Evolutionary conservation across 2,113 vertebrate genomes (phyloP).

Genomic region (Nyctereutes procyonoides): DNA sequence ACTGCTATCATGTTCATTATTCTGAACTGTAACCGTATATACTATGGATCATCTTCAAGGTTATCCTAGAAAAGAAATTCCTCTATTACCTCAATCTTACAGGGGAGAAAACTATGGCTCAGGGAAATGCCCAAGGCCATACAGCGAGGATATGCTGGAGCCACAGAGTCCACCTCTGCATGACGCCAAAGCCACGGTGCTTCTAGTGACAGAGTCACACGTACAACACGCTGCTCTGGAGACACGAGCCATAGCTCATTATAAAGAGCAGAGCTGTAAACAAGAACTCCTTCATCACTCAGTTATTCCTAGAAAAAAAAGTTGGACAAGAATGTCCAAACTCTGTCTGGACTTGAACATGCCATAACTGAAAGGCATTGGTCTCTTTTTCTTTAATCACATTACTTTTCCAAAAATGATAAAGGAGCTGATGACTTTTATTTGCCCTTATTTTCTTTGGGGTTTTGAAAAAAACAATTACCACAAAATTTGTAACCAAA

Average conservation of each 20-base stretch:
- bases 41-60: background rate
- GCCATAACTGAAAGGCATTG: background rate
- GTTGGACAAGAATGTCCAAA: background rate
- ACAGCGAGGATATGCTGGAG: background rate
- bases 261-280: background rate
- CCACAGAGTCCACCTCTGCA: background rate
- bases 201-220: background rate
- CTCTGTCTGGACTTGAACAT: background rate
- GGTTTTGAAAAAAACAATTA: conserved; percentile 37
- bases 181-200: background rate
- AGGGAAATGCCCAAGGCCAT: background rate
- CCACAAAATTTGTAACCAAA: conserved; percentile 42
- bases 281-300: background rate
- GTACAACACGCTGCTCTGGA: background rate
- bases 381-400: background rate
- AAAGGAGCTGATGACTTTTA: conserved; percentile 9
- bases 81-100: background rate
- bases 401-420: conserved; percentile 51
- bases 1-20: background rate
- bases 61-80: background rate
- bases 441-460: conserved; percentile 36
- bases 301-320: background rate
- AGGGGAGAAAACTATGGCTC: background rate
- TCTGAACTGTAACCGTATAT: background rate
- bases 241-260: background rate